phyloP scores from a whole-genome alignment of 2,113 vertebrate species.

The Corythornis madagascariensis region DNA sequence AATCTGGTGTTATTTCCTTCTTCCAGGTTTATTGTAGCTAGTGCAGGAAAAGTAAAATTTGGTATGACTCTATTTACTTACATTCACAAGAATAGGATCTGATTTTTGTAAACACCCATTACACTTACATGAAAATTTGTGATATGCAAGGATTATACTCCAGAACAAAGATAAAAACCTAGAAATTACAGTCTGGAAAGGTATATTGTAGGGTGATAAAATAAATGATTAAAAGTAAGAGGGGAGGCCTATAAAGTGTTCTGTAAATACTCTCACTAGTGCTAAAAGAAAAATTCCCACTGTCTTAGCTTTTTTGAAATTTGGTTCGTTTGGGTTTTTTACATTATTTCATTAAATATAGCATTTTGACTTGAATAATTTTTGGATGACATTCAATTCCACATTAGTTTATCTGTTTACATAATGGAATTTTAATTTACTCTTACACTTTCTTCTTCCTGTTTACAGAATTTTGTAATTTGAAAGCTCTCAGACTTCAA shows the following conservation, averaged over 20 bases:
- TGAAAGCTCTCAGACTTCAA: slow-evolving; percentile 14
- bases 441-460: background rate
- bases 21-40: background rate
- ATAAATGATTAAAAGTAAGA: background rate
- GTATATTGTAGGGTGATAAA: background rate
- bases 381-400: background rate
- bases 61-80: background rate
- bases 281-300: background rate
- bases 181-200: background rate
- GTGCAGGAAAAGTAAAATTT: background rate
- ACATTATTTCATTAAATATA: background rate
- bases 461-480: background rate
- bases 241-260: background rate
- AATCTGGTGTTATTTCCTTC: background rate
- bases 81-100: background rate
- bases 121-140: background rate
- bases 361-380: background rate
- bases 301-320: background rate
- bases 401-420: background rate
- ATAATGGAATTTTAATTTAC: background rate
- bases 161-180: background rate
- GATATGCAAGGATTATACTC: background rate
- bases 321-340: background rate
- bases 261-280: background rate
- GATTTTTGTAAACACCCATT: background rate